Conservation (phyloP, 2,888 invertebrate genomes). For the Drosophila rubida region DNA sequence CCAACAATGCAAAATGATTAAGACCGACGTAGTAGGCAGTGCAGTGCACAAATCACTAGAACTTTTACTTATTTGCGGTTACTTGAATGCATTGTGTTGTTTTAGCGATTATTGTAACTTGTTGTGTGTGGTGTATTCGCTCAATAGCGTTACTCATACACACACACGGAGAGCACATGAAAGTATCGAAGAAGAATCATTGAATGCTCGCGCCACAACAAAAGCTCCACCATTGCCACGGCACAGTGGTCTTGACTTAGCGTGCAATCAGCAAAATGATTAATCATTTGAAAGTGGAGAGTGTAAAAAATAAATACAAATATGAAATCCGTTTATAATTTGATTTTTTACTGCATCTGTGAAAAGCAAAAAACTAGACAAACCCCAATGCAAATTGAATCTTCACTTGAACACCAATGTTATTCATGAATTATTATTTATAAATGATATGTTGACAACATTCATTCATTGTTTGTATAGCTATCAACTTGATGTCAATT, state of each 20-base stretch:
- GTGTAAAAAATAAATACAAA: not conserved
- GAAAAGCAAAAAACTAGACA: not conserved
- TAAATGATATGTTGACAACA: not conserved
- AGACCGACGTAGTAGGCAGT: slow-evolving; percentile 14
- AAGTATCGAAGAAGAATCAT: slow-evolving; percentile 32
- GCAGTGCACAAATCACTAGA: not conserved
- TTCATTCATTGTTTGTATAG: slow-evolving; percentile 3
- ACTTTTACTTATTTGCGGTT: slow-evolving; percentile 10
- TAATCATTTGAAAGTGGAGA: not conserved
- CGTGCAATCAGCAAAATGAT: not conserved
- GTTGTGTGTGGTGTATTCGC: slow-evolving; percentile 20
- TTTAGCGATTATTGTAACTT: slow-evolving; percentile 10
- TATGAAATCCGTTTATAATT: not conserved
- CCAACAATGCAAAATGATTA: slow-evolving; percentile 35
- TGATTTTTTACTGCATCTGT: not conserved
- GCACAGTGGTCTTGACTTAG: slow-evolving; percentile 36
- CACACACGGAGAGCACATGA: slow-evolving; percentile 1
- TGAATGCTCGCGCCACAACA: slow-evolving; percentile 38
- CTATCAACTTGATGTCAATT: not conserved
- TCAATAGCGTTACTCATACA: slow-evolving; percentile 27
- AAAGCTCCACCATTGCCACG: slow-evolving; percentile 29
- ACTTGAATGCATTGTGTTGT: not conserved
- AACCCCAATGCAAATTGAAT: not conserved
- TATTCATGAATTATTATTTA: not conserved
- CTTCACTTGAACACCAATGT: not conserved